Conservation (phyloP, 2,797 vertebrate genomes). For the Adelosebastes latens region DNA sequence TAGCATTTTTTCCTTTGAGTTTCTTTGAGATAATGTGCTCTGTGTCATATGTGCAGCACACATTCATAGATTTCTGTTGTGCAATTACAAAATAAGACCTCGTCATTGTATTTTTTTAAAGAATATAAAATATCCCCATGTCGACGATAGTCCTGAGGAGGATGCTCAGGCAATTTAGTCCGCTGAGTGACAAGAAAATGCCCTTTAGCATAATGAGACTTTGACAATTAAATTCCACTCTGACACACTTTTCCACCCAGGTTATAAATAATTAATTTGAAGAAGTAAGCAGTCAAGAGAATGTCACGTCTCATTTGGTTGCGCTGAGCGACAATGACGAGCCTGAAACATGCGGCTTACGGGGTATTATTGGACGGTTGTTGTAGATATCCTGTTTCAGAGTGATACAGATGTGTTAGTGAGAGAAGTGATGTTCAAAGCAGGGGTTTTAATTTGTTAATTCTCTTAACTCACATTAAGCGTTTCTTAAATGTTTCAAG, state of each 20-base stretch:
- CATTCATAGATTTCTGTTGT: not conserved
- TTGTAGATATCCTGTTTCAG: constrained; percentile 47
- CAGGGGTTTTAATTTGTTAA: constrained; percentile 40
- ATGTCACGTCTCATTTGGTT: constrained; percentile 80
- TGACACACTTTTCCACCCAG: constrained; percentile 75
- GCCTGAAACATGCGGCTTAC: constrained; percentile 58
- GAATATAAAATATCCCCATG: constrained; percentile 12
- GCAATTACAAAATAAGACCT: not conserved
- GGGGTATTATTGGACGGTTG: constrained; percentile 55
- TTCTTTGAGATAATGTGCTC: not conserved
- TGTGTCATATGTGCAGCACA: not conserved
- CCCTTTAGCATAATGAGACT: constrained; percentile 81
- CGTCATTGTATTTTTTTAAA: not conserved
- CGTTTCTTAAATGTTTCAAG: constrained; percentile 26
- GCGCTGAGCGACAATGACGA: constrained; percentile 57
- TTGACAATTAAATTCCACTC: constrained; percentile 77
- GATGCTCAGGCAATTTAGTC: constrained; percentile 63
- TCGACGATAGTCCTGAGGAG: constrained; percentile 33
- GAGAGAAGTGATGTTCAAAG: constrained; percentile 42
- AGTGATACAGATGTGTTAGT: constrained; percentile 34
- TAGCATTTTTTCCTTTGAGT: not conserved
- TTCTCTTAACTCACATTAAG: constrained; percentile 43
- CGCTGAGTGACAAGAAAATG: constrained; percentile 79
- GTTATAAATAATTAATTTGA: constrained; percentile 84
- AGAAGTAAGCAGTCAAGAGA: constrained; percentile 77